Evolutionary conservation across 1,140 invertebrate species (phyloP), one percentile per base, ranked within the genome.

Genomic region (Sarcophaga peregrina): DNA sequence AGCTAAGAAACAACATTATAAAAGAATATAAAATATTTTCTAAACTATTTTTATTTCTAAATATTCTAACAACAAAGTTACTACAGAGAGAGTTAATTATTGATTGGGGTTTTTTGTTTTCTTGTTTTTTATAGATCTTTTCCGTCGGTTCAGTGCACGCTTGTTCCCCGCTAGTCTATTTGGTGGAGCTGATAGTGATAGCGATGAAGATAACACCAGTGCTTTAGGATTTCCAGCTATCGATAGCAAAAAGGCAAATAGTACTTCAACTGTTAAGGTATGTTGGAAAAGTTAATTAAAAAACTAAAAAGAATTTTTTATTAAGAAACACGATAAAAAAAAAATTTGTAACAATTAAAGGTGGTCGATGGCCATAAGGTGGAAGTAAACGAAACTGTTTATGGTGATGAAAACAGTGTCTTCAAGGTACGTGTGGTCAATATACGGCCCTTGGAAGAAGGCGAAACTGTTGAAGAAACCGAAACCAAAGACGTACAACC

Each of bases 391-490:
- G 89, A 90, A 81, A 90, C 88, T 5, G 85, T 86, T 4, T 89
- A 87, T n/a, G 88, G 87, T 6, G 85, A 87, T 78, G 74, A 17
- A 13, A 88, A 90, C 74, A 89, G 84, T 78, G 47, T 86, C 62
- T 90, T 87, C 84, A 90, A 88, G 85, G 87, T 90, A 46, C 89
- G 89, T 50, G 50, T 90, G 80, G 87, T 90, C 3, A 90, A 90
- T 68, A 86, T 90, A 46, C 89, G 88, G 72, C 89, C 89, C 3
- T 46, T 90, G 80, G 88, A 87, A 4, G 87, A 86, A 15, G 89
- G 86, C 75, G 89, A 90, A 82, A 86, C 87, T 48, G 84, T 86
- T 9, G 83, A 52, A 20, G 86, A 90, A 82, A 86, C 86, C 15
- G 83, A 85, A 9, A 83, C 54, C 82, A 78, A 20, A 1, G 6